Base-by-base conservation (phyloP, 2,113 vertebrate genomes). In the Salvelinus sp. region DNA sequence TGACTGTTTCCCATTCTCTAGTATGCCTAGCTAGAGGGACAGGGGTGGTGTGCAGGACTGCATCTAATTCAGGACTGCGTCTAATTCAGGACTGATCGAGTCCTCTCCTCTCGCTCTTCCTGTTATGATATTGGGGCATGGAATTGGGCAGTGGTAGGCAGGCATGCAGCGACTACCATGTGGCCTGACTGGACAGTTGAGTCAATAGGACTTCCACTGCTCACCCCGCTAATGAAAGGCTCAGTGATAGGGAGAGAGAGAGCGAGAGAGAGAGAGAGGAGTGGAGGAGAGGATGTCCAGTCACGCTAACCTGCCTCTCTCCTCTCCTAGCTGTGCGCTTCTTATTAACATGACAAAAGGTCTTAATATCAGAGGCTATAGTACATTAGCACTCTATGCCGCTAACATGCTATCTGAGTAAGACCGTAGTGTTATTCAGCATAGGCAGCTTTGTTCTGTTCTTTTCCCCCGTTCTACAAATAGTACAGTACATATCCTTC, bases 61-160 rank as follows among this genome's bases (percentile, higher is more conserved):
- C 67, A 73, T 76, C 72, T 72, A 76, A 76, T 80, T 22, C 47
- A 64, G 74, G 3, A 30, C 27, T 48, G 73, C 66, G 69, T 76
- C 72, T 72, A 76, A 76, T 80, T 22, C 47, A 64, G 74, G 28
- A 30, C 27, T 27, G 27, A 23, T 66, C 7, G 38, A 77, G 67
- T 82, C 70, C 79, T 73, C 70, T 14, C 80, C 14, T 58, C 18
- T 63, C 77, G 2, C 33, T 67, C 38, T 38, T 38, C 38, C 74
- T 71, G 27, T 69, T 54, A 72, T 9, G 47, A 75, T 75, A 78
- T 79, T 75, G 70, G 72, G 54, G 79, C 73, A 54, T 14, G 14
- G 48, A 50, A 13, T 14, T 54, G 4, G 48, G 48, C 14, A 54
- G 48, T 13, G 2, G 10, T 16, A 50, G 48, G 48, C 14, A 54